Evolutionary conservation across 2,113 vertebrate genomes (phyloP), one percentile per base, ranked within the genome.

Genomic region (Sapayoa aenigma): DNA sequence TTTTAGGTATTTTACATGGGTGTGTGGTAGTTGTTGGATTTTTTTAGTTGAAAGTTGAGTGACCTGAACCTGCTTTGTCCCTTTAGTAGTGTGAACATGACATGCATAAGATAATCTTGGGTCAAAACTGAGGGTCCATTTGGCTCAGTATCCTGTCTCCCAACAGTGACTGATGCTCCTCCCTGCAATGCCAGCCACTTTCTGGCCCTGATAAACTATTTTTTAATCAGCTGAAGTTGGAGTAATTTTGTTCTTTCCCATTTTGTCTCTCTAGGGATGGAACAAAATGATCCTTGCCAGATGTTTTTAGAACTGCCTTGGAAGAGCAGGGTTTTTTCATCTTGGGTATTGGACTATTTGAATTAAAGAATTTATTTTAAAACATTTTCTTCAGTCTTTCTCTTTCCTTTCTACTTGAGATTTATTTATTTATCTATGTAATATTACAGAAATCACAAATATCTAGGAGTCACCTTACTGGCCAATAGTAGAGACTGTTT

Each of bases 201-300:
- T 14, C 69, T 68, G 56, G 65, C 53, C 66, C 25, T 27, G 47
- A 82, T 52, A 87, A 91, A 91, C 59, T 80, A 2, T 4, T 62
- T 69, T 90, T 87, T 79, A 90, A 90, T 60, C 83, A 83, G 59
- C 86, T 65, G 16, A 80, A 66, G 47, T 41, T 72, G 75, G 7
- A 84, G 49, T 63, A 31, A 47, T 50, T 95, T 37, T 63, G 37
- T 85, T 87, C 86, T 85, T 52, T 86, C 81, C 19, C 0, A 0
- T 86, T 84, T 31, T 74, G 84, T 74, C 56, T 60, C 76, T 81
- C 21, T 35, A 5, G 82, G 80, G 52, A 44, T 67, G 66, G 91
- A 84, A 86, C 56, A 84, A 62, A 86, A 46, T 78, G 46, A 86
- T 89, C 73, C 52, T 81, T 84, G 84, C 76, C 88, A 96, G 91